phyloP scores from a whole-genome alignment of 1,140 invertebrate genomes.

The Phthorimaea operculella region DNA sequence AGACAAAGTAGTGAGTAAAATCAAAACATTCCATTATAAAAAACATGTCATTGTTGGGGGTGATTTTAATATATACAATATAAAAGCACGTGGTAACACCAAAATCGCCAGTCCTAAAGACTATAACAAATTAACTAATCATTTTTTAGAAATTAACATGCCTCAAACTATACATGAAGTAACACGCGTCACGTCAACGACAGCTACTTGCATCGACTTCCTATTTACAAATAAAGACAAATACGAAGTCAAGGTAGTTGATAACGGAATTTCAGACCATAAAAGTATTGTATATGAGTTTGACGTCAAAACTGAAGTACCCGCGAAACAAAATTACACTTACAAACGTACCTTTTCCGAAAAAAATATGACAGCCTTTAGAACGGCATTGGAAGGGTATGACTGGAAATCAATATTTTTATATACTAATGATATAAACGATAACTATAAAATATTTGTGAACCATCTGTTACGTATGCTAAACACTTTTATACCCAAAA shows the following conservation, averaged over 20 bases:
- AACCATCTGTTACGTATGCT: too few relatives aligned
- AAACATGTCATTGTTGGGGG: neutral
- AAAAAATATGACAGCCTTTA: neutral
- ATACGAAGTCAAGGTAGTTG: neutral
- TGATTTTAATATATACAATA: neutral
- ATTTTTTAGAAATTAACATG: neutral
- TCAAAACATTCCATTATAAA: neutral
- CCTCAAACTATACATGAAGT: neutral
- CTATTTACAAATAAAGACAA: neutral
- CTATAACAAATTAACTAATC: neutral
- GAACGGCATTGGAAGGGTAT: neutral
- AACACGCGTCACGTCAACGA: too few relatives aligned
- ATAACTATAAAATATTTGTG: neutral
- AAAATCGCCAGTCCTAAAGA: neutral
- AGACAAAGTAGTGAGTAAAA: neutral
- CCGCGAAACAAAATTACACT: too few relatives aligned
- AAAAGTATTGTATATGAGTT: neutral
- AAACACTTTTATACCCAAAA: too few relatives aligned
- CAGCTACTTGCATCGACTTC: neutral
- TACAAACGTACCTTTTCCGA: neutral
- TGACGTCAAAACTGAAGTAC: too few relatives aligned
- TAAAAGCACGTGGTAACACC: too few relatives aligned
- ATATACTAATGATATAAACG: neutral
- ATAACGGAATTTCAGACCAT: neutral
- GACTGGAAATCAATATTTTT: neutral